These are phyloP conservation scores for Julus scandinavius DNA, from an alignment of 2,888 invertebrate genomes.

Conservation along the genomic window DNA sequence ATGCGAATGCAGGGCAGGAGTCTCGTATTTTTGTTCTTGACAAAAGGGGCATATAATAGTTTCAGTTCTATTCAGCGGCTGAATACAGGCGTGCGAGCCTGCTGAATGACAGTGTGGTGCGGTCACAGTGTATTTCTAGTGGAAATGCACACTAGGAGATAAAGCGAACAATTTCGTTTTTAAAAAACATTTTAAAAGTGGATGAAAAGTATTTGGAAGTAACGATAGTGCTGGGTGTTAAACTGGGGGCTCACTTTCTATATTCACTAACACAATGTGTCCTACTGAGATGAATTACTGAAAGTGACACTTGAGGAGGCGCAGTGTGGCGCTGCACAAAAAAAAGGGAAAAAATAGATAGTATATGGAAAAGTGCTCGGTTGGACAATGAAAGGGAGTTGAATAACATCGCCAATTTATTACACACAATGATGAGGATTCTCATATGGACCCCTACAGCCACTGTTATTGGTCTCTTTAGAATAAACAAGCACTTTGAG, in stretches of 20 bases:
- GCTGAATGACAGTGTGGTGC: background rate
- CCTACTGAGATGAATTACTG: slow-evolving; percentile 38
- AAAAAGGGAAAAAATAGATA: slow-evolving; percentile 24
- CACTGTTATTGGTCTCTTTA: slow-evolving; percentile 46
- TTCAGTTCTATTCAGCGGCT: slow-evolving; percentile 2
- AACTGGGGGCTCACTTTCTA: slow-evolving; percentile 34
- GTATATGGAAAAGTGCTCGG: slow-evolving; percentile 47
- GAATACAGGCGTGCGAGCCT: background rate
- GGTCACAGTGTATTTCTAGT: background rate
- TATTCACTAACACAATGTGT: slow-evolving; percentile 39
- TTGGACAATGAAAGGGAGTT: slow-evolving; percentile 46
- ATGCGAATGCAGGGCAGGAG: slow-evolving; percentile 15
- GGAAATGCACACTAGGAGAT: slow-evolving; percentile 15
- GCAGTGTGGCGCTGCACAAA: background rate
- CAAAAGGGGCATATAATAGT: slow-evolving; percentile 27
- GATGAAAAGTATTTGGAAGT: slow-evolving; percentile 29
- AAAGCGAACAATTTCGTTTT: slow-evolving; percentile 29
- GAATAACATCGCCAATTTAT: slow-evolving; percentile 49
- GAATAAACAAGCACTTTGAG: slow-evolving; percentile 46
- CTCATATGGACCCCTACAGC: slow-evolving; percentile 34
- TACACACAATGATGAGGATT: slow-evolving; percentile 33
- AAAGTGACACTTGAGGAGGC: slow-evolving; percentile 46
- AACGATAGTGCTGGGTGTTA: slow-evolving; percentile 39
- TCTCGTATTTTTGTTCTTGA: slow-evolving; percentile 26
- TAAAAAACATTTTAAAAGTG: slow-evolving; percentile 29